Evolutionary conservation across 2,113 vertebrate species (phyloP).

Genomic region (Bostrychus sinensis): DNA sequence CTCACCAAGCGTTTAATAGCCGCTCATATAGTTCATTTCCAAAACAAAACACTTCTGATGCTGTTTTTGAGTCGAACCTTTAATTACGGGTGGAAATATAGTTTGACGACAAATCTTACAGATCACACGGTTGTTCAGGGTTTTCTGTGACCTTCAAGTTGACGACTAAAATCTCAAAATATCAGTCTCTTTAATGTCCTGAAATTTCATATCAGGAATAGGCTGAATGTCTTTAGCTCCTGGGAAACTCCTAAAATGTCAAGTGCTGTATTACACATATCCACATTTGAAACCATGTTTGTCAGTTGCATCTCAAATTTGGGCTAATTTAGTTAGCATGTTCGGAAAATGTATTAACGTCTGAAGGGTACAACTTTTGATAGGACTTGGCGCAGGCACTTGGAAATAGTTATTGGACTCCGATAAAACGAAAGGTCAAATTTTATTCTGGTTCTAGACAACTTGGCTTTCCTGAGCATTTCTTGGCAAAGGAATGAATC

Average conservation of each 20-base stretch:
- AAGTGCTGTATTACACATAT: conserved; percentile 20
- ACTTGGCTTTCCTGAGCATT: conserved; percentile 30
- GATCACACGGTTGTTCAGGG: conserved; percentile 3
- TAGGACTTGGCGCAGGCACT: conserved; percentile 25
- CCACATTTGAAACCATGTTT: conserved; percentile 11
- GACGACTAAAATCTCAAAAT: conserved; percentile 44
- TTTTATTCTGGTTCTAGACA: conserved; percentile 36
- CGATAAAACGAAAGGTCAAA: conserved; percentile 18
- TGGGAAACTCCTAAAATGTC: conserved; percentile 35
- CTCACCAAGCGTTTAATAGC: conserved; percentile 7
- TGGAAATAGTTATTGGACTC: conserved; percentile 19
- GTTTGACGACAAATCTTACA: neutral
- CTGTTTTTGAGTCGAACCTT: neutral
- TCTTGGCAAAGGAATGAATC: conserved; percentile 21
- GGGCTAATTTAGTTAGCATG: conserved; percentile 36
- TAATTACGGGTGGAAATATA: neutral
- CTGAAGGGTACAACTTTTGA: conserved; percentile 28
- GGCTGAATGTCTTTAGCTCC: conserved; percentile 30
- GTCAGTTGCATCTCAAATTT: conserved; percentile 7
- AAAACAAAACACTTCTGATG: conserved; percentile 5
- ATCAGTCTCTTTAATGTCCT: conserved; percentile 38
- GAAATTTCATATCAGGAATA: conserved; percentile 35
- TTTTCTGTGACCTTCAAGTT: conserved; percentile 46
- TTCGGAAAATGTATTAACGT: conserved; percentile 15
- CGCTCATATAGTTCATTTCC: neutral